Evolutionary conservation across 2,888 invertebrate species (phyloP), one percentile per base, ranked within the genome.

Genomic region (Brachylomia viminalis): DNA sequence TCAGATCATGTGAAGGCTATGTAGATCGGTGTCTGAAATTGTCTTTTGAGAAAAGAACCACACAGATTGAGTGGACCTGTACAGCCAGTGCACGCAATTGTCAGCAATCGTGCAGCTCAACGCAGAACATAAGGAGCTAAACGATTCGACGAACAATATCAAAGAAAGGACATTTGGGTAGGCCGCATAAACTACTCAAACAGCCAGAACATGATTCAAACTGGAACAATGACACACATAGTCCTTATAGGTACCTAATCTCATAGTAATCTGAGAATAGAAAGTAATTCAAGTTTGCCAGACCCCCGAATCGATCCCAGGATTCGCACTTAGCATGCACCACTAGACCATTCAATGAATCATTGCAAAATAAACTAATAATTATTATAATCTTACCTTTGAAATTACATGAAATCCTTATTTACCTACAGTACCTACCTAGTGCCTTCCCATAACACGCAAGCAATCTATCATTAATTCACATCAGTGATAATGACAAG

Each of bases 401-500:
- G 15, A 52, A 61, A 52, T 61, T 56, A 30, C 30, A n/a, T 23
- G 38, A 1, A 78, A 77, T 56, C 10, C 5, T 13, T 5, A 59
- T 15, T 58, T 27, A 23, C 23, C 6, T 5, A 59, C 5, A 13
- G 52, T 27, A 23, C 23, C 6, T 5, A 59, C 5, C 23, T 59
- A 61, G 47, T 13, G 80, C 82, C 84, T 83, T 27, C 11, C 3
- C 2, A 10, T 58, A 59, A 47, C n/a, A 66, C 42, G 54, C 56
- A n/a, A 80, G 85, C 83, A 80, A 83, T 59, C 13, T 65, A 52
- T 83, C 70, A 77, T 49, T 56, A 23, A 59, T 59, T n/a, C 30
- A 56, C 65, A 78, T 70, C 65, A 49, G 20, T 75, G 33, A 49
- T 65, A 58, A 58, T 65, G 69, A 75, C 75, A 77, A 38, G 67